Percentiles rank a stretch among this genome's conserved stretches.
Conservation (phyloP, 2,797 vertebrate genomes). For the Pogoniulus pusillus region DNA sequence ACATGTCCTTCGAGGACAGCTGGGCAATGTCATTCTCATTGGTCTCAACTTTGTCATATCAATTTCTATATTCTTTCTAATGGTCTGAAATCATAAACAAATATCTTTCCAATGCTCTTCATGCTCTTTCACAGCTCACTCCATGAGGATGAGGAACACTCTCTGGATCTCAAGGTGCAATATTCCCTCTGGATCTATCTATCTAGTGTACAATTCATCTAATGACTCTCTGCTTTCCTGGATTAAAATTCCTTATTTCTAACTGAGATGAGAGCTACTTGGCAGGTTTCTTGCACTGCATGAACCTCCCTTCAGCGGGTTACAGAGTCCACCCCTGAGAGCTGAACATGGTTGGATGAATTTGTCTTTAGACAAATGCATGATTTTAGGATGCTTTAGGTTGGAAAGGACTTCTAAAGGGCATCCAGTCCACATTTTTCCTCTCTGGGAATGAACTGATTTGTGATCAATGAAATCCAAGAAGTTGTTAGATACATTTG, state of each 20-base stretch:
- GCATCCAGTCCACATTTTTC: not conserved
- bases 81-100: no score
- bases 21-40: no score
- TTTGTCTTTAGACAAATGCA: accelerated
- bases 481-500: not conserved
- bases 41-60: no score
- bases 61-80: no score
- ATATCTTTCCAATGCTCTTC: no score
- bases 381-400: not conserved
- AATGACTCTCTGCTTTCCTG: not conserved
- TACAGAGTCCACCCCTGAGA: accelerated
- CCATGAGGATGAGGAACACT: not conserved
- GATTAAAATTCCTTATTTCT: not conserved
- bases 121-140: not conserved
- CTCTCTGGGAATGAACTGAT: not conserved
- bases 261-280: not conserved
- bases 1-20: not conserved
- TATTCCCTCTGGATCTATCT: not conserved
- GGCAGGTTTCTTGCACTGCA: not conserved
- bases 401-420: no score
- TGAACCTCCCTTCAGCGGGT: not conserved
- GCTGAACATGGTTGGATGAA: accelerated
- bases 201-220: no score
- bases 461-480: not conserved
- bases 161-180: not conserved